Base-by-base conservation (phyloP, 1,140 invertebrate species). In the Protaetia brevitarsis region DNA sequence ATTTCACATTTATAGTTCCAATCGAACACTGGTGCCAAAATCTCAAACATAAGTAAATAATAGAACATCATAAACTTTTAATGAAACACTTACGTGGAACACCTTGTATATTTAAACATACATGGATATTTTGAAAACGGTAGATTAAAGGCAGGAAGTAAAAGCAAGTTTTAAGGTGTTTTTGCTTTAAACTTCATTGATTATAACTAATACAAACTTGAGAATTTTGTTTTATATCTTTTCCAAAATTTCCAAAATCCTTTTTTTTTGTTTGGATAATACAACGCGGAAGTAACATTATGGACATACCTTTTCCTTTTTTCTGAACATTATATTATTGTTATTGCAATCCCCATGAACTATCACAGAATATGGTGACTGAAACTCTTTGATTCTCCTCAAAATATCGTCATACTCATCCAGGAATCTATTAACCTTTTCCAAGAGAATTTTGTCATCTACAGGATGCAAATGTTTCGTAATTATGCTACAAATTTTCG, bases 341-440 rank as follows among this genome's bases (percentile, higher is more conserved):
- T 77, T 80, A 79, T 81, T 83, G 66, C 79, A 83, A 68, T 85
- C 84, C 16, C 83, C 83, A 68, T 85, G 84, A 21, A 78, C 75
- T 78, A 83, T 83, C 79, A 82, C 80, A 79, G 74, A 77, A 73
- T 78, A 82, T 78, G 82, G 73, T 77, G 76, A 19, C 64, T 72
- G 65, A 8, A 61, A 62, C 68, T 69, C 66, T 16, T 27, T 29
- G 3, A 69, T 56, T 41, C 65, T 66, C 16, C 56, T 16, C 2
- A 29, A 6, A 11, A 68, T 63, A 31, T 67, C 41, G 45, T 67
- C 23, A 45, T 64, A 10, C 37, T 31, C 30, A 4, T 30, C 58
- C 26, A 41, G 28, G 45, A 62, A 11, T 29, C 61, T 34, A n/a
- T n/a, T n/a, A 1, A 69, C 41, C 4, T 72, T 29, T 16, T 37